These are phyloP conservation scores for Nyctalus aviator DNA, from an alignment of 2,797 vertebrate genomes.

Conservation along the genomic window DNA sequence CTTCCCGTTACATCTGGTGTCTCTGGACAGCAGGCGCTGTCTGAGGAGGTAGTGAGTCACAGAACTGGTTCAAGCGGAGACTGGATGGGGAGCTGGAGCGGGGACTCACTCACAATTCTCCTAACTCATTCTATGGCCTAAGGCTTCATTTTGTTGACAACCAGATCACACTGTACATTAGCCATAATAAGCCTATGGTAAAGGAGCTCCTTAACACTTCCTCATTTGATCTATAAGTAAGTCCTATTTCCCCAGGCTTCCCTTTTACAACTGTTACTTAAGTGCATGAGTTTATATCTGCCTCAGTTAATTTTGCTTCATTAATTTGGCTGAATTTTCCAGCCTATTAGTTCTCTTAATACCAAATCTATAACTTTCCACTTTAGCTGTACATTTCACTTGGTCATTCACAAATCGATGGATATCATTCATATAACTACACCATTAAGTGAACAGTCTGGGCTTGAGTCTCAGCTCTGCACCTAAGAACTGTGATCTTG, in stretches of 20 bases:
- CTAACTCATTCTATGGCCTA: not conserved
- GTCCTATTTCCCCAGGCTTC: not conserved
- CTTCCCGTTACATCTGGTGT: not conserved
- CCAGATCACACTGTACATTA: not conserved
- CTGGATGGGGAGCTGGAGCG: not conserved
- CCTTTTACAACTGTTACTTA: slow-evolving; percentile 10
- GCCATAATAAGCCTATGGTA: not conserved
- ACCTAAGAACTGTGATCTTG: not conserved
- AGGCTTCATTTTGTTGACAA: not conserved
- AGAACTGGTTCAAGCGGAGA: not conserved
- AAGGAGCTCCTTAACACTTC: not conserved
- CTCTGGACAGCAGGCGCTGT: not conserved
- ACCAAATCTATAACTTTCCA: slow-evolving; percentile 45
- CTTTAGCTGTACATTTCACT: slow-evolving; percentile 27
- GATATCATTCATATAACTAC: not conserved
- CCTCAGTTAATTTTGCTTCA: slow-evolving; percentile 36
- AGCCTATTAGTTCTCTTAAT: slow-evolving; percentile 10
- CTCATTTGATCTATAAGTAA: not conserved
- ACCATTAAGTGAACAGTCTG: not conserved
- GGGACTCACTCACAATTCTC: not conserved
- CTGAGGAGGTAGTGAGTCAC: not conserved
- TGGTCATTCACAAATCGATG: slow-evolving; percentile 3
- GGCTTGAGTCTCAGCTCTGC: not conserved
- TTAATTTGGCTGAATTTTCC: slow-evolving; percentile 5
- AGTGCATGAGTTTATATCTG: slow-evolving; percentile 33